A percentile compares a stretch with the other conserved stretches of the same genome.
These are phyloP conservation scores for Drosophila mulleri DNA, from an alignment of 2,888 invertebrate genomes.

Conservation along the genomic window DNA sequence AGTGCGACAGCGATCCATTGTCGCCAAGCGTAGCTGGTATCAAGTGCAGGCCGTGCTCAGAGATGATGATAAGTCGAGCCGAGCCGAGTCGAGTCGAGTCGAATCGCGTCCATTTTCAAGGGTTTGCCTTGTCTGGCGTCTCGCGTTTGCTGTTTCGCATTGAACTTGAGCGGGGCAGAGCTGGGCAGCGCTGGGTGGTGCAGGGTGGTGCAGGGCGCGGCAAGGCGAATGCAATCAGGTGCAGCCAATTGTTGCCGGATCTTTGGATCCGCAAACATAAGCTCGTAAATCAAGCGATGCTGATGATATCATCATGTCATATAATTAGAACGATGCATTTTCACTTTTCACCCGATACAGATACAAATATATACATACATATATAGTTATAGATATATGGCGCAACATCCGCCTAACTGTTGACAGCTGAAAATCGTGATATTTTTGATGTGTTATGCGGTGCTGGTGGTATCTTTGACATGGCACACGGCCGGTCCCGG, in stretches of 20 bases:
- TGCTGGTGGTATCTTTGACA: conserved; percentile 43
- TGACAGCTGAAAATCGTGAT: conserved; percentile 80
- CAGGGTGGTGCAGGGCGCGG: conserved; percentile 6
- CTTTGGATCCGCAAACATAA: conserved; percentile 45
- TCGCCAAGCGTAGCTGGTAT: conserved; percentile 36
- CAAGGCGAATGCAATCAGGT: conserved; percentile 67
- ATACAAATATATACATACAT: neutral
- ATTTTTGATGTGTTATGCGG: conserved; percentile 68
- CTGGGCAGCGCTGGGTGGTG: neutral
- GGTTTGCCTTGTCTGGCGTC: conserved; percentile 77
- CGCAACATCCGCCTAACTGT: conserved; percentile 61
- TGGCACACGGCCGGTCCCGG: conserved; percentile 1
- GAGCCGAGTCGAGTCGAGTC: conserved; percentile 26
- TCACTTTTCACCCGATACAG: conserved; percentile 66
- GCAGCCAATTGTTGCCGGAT: conserved; percentile 77
- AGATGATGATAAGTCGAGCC: conserved; percentile 48
- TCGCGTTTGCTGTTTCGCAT: conserved; percentile 70
- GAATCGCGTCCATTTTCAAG: conserved; percentile 72
- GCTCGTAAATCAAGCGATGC: conserved; percentile 65
- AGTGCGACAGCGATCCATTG: conserved; percentile 21
- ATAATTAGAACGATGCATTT: conserved; percentile 76
- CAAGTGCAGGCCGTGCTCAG: conserved; percentile 45
- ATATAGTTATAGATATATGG: neutral
- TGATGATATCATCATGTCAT: conserved; percentile 78
- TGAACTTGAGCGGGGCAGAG: conserved; percentile 69